A percentile compares a stretch with the other conserved stretches of the same genome.
Conservation (phyloP, 2,113 vertebrate genomes). For the Rhipidura dahli region DNA sequence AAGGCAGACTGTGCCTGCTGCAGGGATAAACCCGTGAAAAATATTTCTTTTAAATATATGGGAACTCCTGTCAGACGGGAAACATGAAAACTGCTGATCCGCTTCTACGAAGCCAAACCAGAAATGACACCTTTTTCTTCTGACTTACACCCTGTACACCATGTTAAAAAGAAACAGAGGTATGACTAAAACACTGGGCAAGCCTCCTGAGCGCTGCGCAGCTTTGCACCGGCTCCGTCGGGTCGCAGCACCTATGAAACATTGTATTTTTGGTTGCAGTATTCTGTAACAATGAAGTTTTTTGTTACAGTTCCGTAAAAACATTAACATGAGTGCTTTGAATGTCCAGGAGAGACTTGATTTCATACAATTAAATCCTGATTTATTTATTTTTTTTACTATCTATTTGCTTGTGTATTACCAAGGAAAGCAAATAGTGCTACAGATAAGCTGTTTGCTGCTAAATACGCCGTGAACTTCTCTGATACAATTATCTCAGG, state of each 20-base stretch:
- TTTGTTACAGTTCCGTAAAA: background rate
- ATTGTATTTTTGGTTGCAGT: background rate
- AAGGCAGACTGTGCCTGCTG: background rate
- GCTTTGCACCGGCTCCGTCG: background rate
- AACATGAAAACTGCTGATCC: background rate
- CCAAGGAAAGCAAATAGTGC: background rate
- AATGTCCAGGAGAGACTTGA: background rate
- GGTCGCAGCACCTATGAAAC: background rate
- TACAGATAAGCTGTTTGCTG: background rate
- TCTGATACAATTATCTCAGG: background rate
- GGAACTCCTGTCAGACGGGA: background rate
- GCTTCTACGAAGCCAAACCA: background rate
- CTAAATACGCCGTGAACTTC: background rate
- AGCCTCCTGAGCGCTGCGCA: rapidly evolving
- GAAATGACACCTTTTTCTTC: background rate
- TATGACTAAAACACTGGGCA: background rate
- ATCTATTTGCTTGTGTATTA: background rate
- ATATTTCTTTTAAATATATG: background rate
- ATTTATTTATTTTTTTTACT: background rate
- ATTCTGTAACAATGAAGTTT: background rate
- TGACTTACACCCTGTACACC: background rate
- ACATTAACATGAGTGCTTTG: background rate
- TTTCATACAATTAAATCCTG: background rate
- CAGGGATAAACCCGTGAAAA: background rate
- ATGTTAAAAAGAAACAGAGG: background rate